A percentile compares a stretch with the other conserved stretches of the same genome.
Evolutionary conservation across 2,888 invertebrate genomes (phyloP).

Genomic region (Poecilus cupreus): DNA sequence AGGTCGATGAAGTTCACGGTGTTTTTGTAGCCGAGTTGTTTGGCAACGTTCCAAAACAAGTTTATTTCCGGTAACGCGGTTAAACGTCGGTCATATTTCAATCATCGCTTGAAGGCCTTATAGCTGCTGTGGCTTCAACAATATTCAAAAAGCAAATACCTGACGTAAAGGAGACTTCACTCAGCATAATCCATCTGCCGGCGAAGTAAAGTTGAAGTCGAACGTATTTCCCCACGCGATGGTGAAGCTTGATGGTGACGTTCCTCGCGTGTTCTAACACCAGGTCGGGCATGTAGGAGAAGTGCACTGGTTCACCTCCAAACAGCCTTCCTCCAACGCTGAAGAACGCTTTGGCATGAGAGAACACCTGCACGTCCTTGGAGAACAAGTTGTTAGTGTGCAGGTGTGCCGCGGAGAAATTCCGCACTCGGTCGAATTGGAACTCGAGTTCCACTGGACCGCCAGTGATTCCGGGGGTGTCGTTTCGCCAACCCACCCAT

Average conservation of each 20-base stretch:
- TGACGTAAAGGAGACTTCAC: conserved; percentile 89
- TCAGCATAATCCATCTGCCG: conserved; percentile 88
- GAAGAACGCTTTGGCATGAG: conserved; percentile 85
- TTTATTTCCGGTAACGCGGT: conserved; percentile 8
- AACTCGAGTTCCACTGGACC: conserved; percentile 84
- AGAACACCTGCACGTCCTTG: conserved; percentile 88
- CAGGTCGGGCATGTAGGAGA: conserved; percentile 84
- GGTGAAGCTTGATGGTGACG: conserved; percentile 86
- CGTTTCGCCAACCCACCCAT: conserved; percentile 90
- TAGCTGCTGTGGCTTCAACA: neutral
- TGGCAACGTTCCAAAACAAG: conserved; percentile 30
- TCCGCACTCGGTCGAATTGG: conserved; percentile 85
- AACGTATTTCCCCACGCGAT: conserved; percentile 84
- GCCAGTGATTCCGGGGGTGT: conserved; percentile 77
- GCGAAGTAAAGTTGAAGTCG: conserved; percentile 87
- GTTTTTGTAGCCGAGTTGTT: neutral
- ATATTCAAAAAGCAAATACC: conserved; percentile 72
- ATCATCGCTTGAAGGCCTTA: neutral
- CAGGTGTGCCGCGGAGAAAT: conserved; percentile 84
- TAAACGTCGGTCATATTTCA: conserved; percentile 3
- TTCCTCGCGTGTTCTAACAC: conserved; percentile 86
- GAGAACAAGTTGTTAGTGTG: conserved; percentile 86
- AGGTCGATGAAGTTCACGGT: conserved; percentile 17
- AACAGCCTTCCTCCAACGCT: conserved; percentile 84
- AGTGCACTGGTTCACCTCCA: conserved; percentile 82